These are phyloP conservation scores for Drosophila malerkotliana DNA, from an alignment of 1,140 invertebrate species.

Conservation along the genomic window DNA sequence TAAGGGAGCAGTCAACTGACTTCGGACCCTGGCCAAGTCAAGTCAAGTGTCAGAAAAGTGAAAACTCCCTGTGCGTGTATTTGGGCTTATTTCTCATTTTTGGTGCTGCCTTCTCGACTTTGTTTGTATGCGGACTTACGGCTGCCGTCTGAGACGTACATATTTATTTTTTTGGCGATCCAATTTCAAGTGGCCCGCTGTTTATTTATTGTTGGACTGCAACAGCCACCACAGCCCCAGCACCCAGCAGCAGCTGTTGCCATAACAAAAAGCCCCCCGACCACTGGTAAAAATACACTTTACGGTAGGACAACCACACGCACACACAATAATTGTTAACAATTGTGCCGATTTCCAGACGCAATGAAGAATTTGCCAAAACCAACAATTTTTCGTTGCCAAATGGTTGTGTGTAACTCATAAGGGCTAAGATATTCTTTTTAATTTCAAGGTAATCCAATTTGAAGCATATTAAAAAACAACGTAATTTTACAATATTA, in stretches of 20 bases:
- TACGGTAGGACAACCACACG: not conserved
- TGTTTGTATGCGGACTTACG: conserved; percentile 38
- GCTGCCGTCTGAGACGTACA: conserved; percentile 21
- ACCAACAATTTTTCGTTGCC: conserved; percentile 25
- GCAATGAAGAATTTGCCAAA: conserved; percentile 54
- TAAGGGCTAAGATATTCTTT: too few species aligned
- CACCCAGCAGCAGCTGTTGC: conserved; percentile 66
- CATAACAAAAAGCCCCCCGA: conserved; percentile 61
- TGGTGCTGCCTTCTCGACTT: not conserved
- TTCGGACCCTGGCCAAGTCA: conserved; percentile 61
- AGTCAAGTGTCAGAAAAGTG: conserved; percentile 82
- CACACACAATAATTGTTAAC: conserved; percentile 64
- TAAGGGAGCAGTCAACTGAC: conserved; percentile 15
- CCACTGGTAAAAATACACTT: conserved; percentile 21
- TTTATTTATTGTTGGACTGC: conserved; percentile 75
- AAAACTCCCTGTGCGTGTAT: conserved; percentile 53
- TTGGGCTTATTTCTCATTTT: conserved; percentile 24
- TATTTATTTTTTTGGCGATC: conserved; percentile 70
- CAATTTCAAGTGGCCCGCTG: conserved; percentile 77
- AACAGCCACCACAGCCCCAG: conserved; percentile 17
- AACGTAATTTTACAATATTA: conserved; percentile 23
- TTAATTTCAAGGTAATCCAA: not conserved
- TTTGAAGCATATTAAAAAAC: too few species aligned
- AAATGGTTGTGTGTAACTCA: conserved; percentile 16
- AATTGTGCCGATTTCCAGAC: conserved; percentile 35